Conservation (phyloP, 2,113 vertebrate species). For the Phrynosoma platyrhinos region DNA sequence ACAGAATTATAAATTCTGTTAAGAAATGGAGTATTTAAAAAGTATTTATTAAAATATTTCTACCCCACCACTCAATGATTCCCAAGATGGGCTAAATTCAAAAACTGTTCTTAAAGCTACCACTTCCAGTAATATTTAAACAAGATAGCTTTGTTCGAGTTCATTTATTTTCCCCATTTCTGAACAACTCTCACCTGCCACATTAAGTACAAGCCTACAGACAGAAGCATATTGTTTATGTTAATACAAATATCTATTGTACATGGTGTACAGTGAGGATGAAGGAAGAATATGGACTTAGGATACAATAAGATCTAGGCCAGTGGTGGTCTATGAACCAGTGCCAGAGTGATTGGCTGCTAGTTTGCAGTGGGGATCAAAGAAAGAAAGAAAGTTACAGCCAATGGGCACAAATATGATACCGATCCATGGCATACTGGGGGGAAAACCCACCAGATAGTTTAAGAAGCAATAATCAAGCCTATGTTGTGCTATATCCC, state of each 20-base stretch:
- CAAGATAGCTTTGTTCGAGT: background rate
- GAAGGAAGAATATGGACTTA: background rate
- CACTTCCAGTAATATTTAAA: background rate
- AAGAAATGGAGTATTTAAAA: background rate
- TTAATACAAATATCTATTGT: too few relatives aligned
- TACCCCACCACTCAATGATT: slow-evolving; percentile 9
- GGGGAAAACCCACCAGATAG: too few relatives aligned
- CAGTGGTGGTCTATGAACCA: background rate
- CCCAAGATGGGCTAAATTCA: background rate
- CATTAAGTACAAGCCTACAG: background rate
- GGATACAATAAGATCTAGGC: background rate
- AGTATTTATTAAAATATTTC: slow-evolving; percentile 26
- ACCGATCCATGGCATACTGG: too few relatives aligned
- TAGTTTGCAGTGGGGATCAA: background rate
- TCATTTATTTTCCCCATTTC: background rate
- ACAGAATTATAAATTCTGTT: slow-evolving; percentile 11
- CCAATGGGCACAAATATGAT: too few relatives aligned
- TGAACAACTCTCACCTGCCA: background rate
- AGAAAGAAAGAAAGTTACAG: background rate
- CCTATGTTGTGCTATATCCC: background rate
- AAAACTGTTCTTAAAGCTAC: background rate
- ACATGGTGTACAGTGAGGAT: background rate
- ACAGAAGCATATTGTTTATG: background rate
- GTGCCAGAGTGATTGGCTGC: background rate
- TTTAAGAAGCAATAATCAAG: too few relatives aligned